Percentiles rank a stretch among this genome's conserved stretches.
phyloP scores from a whole-genome alignment of 2,797 vertebrate genomes.

The Amniataba percoides region DNA sequence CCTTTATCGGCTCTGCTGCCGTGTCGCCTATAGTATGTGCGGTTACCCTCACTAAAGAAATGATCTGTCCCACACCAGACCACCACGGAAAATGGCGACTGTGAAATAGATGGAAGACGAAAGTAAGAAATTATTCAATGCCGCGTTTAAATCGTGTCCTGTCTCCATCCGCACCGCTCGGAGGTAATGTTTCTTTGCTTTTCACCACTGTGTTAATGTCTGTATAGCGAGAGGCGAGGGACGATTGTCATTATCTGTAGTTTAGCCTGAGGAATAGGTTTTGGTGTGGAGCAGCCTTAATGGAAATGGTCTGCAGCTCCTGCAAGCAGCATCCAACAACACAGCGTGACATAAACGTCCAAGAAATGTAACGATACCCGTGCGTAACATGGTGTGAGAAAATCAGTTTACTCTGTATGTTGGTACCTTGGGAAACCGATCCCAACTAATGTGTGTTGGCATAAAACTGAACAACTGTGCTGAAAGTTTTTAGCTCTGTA shows the following conservation, averaged over 20 bases:
- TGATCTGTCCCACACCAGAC: conserved; percentile 84
- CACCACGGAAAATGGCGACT: conserved; percentile 90
- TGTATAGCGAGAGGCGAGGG: conserved; percentile 29
- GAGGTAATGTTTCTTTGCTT: conserved; percentile 77
- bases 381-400: conserved; percentile 4
- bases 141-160: conserved; percentile 74
- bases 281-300: conserved; percentile 84
- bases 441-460: conserved; percentile 54
- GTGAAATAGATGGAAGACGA: conserved; percentile 89
- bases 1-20: background rate
- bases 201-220: conserved; percentile 31
- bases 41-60: conserved; percentile 68
- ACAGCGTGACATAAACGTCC: conserved; percentile 74
- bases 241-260: conserved; percentile 62
- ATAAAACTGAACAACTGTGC: conserved; percentile 69
- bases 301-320: conserved; percentile 85
- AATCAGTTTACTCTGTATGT: conserved; percentile 16
- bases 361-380: conserved; percentile 48
- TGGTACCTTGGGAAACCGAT: conserved; percentile 25
- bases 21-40: background rate
- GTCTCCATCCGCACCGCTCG: conserved; percentile 70
- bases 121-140: conserved; percentile 88
- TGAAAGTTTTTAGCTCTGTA: conserved; percentile 80
- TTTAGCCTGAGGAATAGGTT: conserved; percentile 81
- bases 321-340: conserved; percentile 86